Base-by-base conservation (phyloP, 2,888 invertebrate species). In the Leptothorax acervorum region DNA sequence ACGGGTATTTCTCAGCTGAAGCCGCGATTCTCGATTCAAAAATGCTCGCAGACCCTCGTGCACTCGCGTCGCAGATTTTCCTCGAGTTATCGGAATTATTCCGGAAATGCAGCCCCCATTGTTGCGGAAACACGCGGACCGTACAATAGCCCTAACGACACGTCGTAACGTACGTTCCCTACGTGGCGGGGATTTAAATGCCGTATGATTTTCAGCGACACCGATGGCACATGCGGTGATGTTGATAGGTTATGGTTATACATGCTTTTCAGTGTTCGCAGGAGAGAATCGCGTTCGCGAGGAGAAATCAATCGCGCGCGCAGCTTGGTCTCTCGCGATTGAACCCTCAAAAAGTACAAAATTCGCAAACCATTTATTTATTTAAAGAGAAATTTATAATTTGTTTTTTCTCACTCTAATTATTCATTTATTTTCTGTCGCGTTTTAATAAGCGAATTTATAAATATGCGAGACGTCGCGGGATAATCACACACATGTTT, bases 201-300 rank as follows among this genome's bases (percentile, higher is more conserved):
- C 12, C 65, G 53, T 42, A 28, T 23, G 76, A 8, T 66, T 15
- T 9, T 42, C 15, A 8, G 5, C 15, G 65, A 51, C 12, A 31
- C n/a, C n/a, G 53, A 35, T 39, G 53, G 71, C 53, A 60, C 60
- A 31, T 12, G 28, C 53, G 28, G n/a, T n/a, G 53, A 18, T 28
- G 28, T 53, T 53, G 42, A 78, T 42, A 55, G 53, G 55, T 78
- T 68, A 66, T 68, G 23, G 23, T 23, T 23, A 53, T 55, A 66
- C 28, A 53, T 12, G 18, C 18, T 53, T 39, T 28, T n/a, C 39
- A 42, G 0, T 76, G 39, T 12, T 60, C 45, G 60, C 31, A 18
- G 2, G n/a, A 57, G 18, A 11, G 48, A 31, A 31, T 66, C 60
- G 31, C n/a, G 18, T 12, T 9, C 2, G 15, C 31, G 6, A 6